These are phyloP conservation scores for Xestoiulus laeticollis DNA, from an alignment of 2,888 invertebrate genomes.

Conservation along the genomic window DNA sequence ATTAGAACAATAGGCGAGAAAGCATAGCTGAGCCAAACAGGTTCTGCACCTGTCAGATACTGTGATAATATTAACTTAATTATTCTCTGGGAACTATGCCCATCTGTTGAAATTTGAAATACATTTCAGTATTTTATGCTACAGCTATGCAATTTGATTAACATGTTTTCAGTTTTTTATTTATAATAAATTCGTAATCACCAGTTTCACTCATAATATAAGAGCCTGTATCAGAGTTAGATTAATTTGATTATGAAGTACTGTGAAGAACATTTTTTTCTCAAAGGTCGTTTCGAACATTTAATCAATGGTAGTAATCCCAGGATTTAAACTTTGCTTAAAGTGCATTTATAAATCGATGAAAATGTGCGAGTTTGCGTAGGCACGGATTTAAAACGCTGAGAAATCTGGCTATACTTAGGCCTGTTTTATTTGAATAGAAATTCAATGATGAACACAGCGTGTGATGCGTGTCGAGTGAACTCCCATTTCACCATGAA, in stretches of 20 bases:
- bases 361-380: not conserved
- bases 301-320: not conserved
- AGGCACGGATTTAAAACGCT: not conserved
- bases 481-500: not conserved
- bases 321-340: not conserved
- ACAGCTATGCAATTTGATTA: too few species aligned
- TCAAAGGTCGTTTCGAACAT: not conserved
- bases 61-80: too few species aligned
- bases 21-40: too few species aligned
- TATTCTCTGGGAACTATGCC: too few species aligned
- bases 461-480: not conserved
- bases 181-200: not conserved
- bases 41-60: too few species aligned
- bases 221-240: not conserved
- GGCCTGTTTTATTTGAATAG: not conserved
- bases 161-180: too few species aligned
- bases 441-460: not conserved
- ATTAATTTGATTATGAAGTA: not conserved
- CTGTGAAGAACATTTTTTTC: not conserved
- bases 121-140: too few species aligned
- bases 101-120: too few species aligned
- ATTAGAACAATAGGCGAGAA: too few species aligned
- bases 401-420: not conserved
- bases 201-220: not conserved
- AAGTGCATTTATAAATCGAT: conserved; percentile 1